Evolutionary conservation across 2,113 vertebrate genomes (phyloP).

Genomic region (Sclerurus mexicanus): DNA sequence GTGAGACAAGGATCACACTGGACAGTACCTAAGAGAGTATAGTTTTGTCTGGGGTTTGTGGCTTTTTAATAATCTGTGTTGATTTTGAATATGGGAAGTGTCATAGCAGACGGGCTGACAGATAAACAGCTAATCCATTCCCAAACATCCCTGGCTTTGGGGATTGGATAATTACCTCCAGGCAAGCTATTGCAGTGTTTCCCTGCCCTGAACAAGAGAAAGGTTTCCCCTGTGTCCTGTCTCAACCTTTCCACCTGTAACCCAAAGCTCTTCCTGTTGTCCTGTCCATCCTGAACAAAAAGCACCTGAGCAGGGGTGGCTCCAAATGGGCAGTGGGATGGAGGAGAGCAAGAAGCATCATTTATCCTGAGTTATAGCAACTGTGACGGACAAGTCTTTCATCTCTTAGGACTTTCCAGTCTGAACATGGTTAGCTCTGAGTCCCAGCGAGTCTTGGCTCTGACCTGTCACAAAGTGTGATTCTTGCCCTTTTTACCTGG

Average conservation of each 20-base stretch:
- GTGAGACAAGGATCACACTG: neutral
- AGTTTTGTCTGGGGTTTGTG: neutral
- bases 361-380: neutral
- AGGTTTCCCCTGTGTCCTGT: neutral
- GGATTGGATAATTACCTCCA: neutral
- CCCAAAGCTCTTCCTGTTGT: neutral
- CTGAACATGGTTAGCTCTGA: neutral
- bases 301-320: neutral
- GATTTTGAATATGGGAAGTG: neutral
- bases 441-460: neutral
- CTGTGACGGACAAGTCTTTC: neutral
- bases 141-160: neutral
- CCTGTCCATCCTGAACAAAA: neutral
- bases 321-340: neutral
- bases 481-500: neutral
- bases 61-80: neutral
- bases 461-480: neutral
- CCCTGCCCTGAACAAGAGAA: neutral
- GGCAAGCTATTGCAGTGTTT: neutral
- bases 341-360: neutral
- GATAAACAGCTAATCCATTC: neutral
- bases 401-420: neutral
- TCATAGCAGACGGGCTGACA: neutral
- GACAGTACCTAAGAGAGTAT: neutral
- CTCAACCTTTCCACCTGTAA: neutral